phyloP scores from a whole-genome alignment of 2,113 vertebrate species.

The Danionella cerebrum region DNA sequence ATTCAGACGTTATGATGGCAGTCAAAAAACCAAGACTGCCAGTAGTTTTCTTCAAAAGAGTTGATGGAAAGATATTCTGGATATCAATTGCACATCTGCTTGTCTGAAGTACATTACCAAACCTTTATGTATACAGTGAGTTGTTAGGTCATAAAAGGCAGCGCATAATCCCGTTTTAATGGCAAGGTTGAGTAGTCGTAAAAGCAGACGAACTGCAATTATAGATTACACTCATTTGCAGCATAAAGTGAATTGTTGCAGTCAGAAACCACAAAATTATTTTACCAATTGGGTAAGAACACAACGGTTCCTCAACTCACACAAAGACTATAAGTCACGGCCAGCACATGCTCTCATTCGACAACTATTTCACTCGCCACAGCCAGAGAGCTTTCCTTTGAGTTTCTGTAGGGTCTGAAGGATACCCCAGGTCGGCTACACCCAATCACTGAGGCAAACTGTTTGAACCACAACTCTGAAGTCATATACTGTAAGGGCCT shows the following conservation, averaged over 20 bases:
- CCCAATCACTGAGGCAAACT: constrained; percentile 46
- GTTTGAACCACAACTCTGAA: constrained; percentile 51
- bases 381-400: constrained; percentile 65
- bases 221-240: background rate
- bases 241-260: no score
- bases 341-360: constrained; percentile 61
- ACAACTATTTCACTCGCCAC: constrained; percentile 65
- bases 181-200: background rate
- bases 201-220: background rate
- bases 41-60: constrained; percentile 17
- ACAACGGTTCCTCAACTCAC: constrained; percentile 51
- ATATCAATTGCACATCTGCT: background rate
- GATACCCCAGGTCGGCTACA: constrained; percentile 22
- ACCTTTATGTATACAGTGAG: background rate
- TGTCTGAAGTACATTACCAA: background rate
- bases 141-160: background rate
- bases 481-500: constrained; percentile 40
- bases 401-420: constrained; percentile 53
- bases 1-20: constrained; percentile 47
- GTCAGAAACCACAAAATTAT: no score
- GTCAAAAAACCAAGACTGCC: constrained; percentile 29
- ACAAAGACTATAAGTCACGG: constrained; percentile 59
- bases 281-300: no score
- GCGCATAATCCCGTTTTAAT: background rate
- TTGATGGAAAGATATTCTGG: background rate